A percentile compares a stretch with the other conserved stretches of the same genome.
Conservation (phyloP, 1,140 invertebrate genomes). For the Lepidurus packardi region DNA sequence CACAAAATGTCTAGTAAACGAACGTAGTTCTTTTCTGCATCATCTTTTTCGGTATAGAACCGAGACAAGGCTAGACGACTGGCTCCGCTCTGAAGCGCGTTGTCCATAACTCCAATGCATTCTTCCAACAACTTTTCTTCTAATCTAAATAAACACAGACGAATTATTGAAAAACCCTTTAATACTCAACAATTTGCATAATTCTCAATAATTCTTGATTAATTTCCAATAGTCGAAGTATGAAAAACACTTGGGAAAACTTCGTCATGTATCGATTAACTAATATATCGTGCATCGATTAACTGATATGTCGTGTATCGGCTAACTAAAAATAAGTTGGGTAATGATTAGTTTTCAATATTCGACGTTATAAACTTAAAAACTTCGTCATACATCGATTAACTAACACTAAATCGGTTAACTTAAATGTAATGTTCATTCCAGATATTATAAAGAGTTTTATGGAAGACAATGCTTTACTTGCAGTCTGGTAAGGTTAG, state of each 20-base stretch:
- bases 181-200: too few species aligned
- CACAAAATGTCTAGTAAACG: constrained; percentile 58
- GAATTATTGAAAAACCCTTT: neutral
- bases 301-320: neutral
- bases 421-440: too few species aligned
- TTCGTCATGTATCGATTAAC: too few species aligned
- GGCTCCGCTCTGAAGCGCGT: constrained; percentile 67
- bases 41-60: constrained; percentile 56
- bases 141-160: constrained; percentile 39
- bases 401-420: too few species aligned
- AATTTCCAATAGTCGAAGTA: too few species aligned
- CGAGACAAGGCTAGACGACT: constrained; percentile 72
- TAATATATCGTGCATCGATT: neutral
- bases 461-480: neutral
- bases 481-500: neutral
- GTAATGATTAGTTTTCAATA: neutral
- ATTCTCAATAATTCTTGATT: too few species aligned
- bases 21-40: constrained; percentile 55
- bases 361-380: too few species aligned
- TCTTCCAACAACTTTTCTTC: constrained; percentile 63
- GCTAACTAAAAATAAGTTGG: neutral
- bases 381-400: too few species aligned
- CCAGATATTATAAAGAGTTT: too few species aligned
- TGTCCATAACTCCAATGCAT: constrained; percentile 74
- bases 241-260: too few species aligned